Percentiles rank a stretch among this genome's conserved stretches.
These are phyloP conservation scores for Athalia circularis DNA, from an alignment of 2,888 invertebrate genomes.

Conservation along the genomic window DNA sequence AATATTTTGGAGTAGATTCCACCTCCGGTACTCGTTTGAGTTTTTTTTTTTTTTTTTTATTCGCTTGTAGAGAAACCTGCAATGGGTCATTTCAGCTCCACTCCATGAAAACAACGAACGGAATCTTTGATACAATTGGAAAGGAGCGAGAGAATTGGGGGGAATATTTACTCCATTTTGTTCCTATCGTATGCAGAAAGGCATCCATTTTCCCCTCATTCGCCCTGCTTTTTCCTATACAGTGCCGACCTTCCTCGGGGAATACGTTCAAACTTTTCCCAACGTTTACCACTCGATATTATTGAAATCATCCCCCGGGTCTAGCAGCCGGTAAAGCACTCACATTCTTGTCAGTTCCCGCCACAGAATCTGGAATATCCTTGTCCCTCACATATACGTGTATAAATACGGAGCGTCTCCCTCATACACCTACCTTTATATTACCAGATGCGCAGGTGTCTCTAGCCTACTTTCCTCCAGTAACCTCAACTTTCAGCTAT, in stretches of 20 bases:
- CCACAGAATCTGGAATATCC: conserved; percentile 21
- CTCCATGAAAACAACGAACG: no score
- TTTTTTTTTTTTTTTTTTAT: no score
- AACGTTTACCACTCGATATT: conserved; percentile 30
- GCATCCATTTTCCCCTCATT: not conserved
- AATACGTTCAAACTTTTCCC: conserved; percentile 12
- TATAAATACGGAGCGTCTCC: not conserved
- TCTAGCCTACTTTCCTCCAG: conserved; percentile 10
- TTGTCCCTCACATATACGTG: not conserved
- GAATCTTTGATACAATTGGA: no score
- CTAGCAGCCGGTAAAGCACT: not conserved
- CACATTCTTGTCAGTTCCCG: conserved; percentile 12
- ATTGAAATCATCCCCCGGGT: conserved; percentile 35
- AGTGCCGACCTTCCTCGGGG: not conserved
- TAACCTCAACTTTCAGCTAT: not conserved
- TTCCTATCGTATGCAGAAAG: conserved; percentile 1
- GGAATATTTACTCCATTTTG: not conserved
- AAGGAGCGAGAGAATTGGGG: no score
- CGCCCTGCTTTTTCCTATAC: not conserved
- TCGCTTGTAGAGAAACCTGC: no score
- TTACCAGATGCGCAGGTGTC: conserved; percentile 1
- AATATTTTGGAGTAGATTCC: no score
- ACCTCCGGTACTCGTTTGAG: no score
- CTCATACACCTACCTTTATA: not conserved
- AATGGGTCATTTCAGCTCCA: no score